Evolutionary conservation across 2,797 vertebrate species (phyloP), one percentile per base, ranked within the genome.

Genomic region (Pelodytes ibericus): DNA sequence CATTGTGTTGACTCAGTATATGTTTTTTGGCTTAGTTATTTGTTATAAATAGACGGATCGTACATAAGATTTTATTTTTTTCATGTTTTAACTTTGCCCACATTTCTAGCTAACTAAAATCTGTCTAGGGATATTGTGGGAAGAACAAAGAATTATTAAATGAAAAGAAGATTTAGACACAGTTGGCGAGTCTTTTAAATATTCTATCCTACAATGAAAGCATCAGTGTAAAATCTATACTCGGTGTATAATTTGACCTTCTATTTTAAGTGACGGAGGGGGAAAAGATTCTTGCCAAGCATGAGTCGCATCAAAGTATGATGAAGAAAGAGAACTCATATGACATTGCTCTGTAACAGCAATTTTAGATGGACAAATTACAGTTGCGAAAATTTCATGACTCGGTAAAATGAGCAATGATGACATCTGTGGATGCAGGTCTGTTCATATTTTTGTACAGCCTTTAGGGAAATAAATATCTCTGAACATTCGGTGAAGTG

Each of bases 391-490:
- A 99, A 98, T 97, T 96, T 99, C 97, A 97, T 98, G 97, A 99
- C 95, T 96, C 93, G 94, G 96, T 98, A 98, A 99, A 99, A 99
- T 98, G 96, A 98, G 96, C 96, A 98, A 98, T 98, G 97, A 99
- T 99, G 97, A 99, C 97, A 99, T 99, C 98, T 99, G 97, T 97
- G 97, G 95, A 99, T 97, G 95, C 94, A 95, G 95, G 96, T 96
- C 95, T 98, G 96, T 97, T 99, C 96, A 99, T 99, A 99, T 99
- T 96, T 98, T 95, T 96, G 95, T 90, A 86, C 90, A 94, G 96
- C 96, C 97, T 99, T 98, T 97, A 97, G 97, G 97, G 97, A 99
- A 99, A 99, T 99, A 99, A 99, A 98, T 98, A 99, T 99, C 96
- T 98, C 92, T 91, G 96, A 99, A 99, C 97, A 99, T 99, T 99